Evolutionary conservation across 2,113 vertebrate species (phyloP).

Genomic region (Aphyosemion australe): DNA sequence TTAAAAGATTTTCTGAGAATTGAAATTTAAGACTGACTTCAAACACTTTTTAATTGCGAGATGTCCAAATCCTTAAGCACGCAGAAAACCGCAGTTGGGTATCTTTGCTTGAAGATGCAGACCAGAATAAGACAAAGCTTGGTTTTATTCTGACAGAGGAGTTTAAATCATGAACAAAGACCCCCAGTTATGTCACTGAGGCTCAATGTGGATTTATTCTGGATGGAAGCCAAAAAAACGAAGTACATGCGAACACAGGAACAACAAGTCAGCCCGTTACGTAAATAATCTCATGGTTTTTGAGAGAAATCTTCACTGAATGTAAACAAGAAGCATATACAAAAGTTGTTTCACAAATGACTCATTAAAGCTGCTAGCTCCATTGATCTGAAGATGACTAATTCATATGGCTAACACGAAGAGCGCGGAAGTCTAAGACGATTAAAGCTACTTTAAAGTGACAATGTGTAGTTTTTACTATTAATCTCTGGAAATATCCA

Average conservation of each 20-base stretch:
- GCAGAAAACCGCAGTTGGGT: conserved; percentile 13
- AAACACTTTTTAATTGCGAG: conserved; percentile 29
- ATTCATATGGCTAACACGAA: conserved; percentile 9
- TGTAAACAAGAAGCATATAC: too few relatives aligned
- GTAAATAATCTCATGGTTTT: background rate
- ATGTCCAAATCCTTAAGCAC: conserved; percentile 26
- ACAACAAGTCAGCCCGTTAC: background rate
- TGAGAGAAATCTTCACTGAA: background rate
- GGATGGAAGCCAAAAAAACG: conserved; percentile 1
- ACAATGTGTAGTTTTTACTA: too few relatives aligned
- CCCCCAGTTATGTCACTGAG: conserved; percentile 17
- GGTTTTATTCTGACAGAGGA: conserved; percentile 13
- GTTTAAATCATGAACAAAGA: conserved; percentile 23
- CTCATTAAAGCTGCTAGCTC: conserved; percentile 10
- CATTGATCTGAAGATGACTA: conserved; percentile 8
- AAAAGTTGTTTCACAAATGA: background rate
- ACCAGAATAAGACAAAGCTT: background rate
- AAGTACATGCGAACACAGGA: background rate
- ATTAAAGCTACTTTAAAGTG: conserved; percentile 24
- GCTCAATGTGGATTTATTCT: conserved; percentile 10
- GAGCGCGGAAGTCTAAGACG: conserved; percentile 23
- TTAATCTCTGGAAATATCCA: too few relatives aligned
- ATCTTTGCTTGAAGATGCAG: conserved; percentile 13
- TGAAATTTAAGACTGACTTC: conserved; percentile 39
- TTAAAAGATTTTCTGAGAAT: conserved; percentile 30